Percentiles rank a stretch among this genome's conserved stretches.
Conservation (phyloP, 2,113 vertebrate genomes). For the Xyliphius kryptos region DNA sequence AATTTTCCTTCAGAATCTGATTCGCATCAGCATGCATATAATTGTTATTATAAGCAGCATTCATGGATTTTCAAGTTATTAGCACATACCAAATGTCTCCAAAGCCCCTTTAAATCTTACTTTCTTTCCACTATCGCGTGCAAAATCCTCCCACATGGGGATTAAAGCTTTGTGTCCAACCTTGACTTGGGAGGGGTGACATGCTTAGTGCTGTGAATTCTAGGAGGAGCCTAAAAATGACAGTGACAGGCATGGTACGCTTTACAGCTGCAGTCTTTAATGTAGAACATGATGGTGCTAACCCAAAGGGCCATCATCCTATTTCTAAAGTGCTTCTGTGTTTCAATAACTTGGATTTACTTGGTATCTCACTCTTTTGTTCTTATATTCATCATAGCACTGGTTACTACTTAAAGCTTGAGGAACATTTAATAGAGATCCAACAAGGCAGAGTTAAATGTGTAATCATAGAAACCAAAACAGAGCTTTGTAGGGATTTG, state of each 20-base stretch:
- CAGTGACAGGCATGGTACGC: constrained; percentile 1
- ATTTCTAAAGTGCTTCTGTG: neutral
- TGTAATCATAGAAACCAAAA: constrained; percentile 47
- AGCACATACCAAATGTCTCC: too few relatives aligned
- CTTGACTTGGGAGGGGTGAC: constrained; percentile 15
- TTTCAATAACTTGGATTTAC: too few relatives aligned
- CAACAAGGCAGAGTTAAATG: constrained; percentile 47
- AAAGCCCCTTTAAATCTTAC: too few relatives aligned
- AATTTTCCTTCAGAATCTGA: too few relatives aligned
- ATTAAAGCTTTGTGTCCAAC: constrained; percentile 6
- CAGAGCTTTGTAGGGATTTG: constrained; percentile 53
- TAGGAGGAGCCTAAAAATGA: constrained; percentile 17
- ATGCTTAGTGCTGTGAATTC: neutral
- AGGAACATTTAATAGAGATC: constrained; percentile 49
- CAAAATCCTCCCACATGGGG: neutral
- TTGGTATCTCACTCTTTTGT: constrained; percentile 23
- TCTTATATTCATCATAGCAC: constrained; percentile 41
- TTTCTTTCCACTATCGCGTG: too few relatives aligned
- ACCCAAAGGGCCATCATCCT: constrained; percentile 45
- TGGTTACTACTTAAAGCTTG: constrained; percentile 24
- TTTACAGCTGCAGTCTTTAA: neutral
- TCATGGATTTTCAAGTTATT: too few relatives aligned
- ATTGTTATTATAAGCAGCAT: too few relatives aligned
- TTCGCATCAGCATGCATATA: too few relatives aligned
- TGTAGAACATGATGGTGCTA: constrained; percentile 48